Evolutionary conservation across 2,888 invertebrate species (phyloP).

Genomic region (Phania funesta): DNA sequence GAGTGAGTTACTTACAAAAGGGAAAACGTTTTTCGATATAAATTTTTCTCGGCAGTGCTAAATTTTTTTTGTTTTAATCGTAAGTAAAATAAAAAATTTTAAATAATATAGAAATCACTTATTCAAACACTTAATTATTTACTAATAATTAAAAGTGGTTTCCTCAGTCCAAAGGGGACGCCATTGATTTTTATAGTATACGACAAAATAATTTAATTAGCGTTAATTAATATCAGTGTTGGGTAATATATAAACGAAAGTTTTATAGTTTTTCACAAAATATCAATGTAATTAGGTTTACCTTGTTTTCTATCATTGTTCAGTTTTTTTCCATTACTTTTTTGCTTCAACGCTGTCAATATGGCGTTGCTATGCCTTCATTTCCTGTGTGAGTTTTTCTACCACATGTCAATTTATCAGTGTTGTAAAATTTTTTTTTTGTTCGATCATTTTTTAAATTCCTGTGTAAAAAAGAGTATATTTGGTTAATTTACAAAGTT

Average conservation of each 20-base stretch:
- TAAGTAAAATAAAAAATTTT: constrained; percentile 73
- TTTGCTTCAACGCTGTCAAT: constrained; percentile 56
- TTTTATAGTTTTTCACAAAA: too few relatives aligned
- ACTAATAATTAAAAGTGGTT: not conserved
- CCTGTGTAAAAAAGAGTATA: too few relatives aligned
- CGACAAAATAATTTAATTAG: too few relatives aligned
- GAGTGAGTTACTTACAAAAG: constrained; percentile 32
- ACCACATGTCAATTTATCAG: constrained; percentile 52
- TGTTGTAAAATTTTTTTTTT: too few relatives aligned
- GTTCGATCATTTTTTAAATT: too few relatives aligned
- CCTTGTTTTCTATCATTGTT: not conserved
- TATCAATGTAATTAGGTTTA: not conserved
- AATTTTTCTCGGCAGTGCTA: constrained; percentile 76
- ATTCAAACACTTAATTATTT: not conserved
- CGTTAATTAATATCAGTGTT: too few relatives aligned
- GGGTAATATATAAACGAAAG: too few relatives aligned
- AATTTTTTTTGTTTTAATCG: constrained; percentile 80
- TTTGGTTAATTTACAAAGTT: too few relatives aligned
- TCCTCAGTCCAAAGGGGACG: too few relatives aligned
- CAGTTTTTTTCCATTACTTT: constrained; percentile 11
- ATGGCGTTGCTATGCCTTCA: constrained; percentile 61
- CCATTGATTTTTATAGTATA: too few relatives aligned
- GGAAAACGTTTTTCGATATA: constrained; percentile 43
- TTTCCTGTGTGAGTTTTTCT: constrained; percentile 53
- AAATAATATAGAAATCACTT: not conserved